phyloP scores from a whole-genome alignment of 2,888 invertebrate species.

The Nyleta sp. region DNA sequence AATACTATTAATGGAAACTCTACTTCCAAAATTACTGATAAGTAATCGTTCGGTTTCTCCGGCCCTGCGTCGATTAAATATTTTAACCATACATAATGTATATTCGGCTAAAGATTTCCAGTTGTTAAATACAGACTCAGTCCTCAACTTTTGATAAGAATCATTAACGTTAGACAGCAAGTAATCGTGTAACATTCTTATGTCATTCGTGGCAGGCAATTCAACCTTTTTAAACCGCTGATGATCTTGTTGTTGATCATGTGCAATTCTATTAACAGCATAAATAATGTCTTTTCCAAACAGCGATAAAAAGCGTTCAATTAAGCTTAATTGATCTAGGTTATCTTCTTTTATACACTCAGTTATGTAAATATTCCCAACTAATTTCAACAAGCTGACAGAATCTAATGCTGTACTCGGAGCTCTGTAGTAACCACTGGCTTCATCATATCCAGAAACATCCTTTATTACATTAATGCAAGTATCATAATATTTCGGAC shows the following conservation, averaged over 20 bases:
- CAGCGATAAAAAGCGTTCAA: neutral
- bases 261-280: neutral
- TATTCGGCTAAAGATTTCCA: neutral
- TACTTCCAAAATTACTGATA: neutral
- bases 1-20: neutral
- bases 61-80: neutral
- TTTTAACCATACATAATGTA: neutral
- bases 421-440: neutral
- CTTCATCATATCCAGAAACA: neutral
- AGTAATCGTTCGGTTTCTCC: neutral
- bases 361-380: neutral
- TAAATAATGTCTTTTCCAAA: neutral
- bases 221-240: neutral
- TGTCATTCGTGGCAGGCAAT: neutral
- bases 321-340: neutral
- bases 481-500: neutral
- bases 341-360: neutral
- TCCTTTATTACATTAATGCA: neutral
- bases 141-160: neutral
- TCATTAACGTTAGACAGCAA: neutral
- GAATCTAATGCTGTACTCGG: neutral
- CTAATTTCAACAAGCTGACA: neutral
- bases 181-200: neutral
- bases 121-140: neutral
- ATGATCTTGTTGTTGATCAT: neutral